These are phyloP conservation scores for Leptura quadrifasciata DNA, from an alignment of 2,888 invertebrate genomes.

Conservation along the genomic window DNA sequence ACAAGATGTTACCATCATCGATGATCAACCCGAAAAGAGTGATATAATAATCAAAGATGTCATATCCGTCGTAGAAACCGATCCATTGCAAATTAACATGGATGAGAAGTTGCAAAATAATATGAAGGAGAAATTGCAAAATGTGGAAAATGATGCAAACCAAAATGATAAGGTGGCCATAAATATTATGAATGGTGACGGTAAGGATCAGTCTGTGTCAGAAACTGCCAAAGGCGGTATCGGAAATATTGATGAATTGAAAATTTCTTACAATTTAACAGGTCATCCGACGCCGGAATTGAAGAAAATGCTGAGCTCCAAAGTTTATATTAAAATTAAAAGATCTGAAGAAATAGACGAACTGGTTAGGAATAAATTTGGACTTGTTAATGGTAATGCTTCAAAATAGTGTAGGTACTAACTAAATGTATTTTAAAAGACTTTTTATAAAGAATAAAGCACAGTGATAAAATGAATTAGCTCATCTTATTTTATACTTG, in stretches of 20 bases:
- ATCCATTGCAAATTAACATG: neutral
- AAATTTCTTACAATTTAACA: neutral
- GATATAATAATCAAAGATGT: neutral
- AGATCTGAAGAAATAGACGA: constrained; percentile 57
- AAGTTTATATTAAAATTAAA: constrained; percentile 55
- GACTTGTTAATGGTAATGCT: constrained; percentile 43
- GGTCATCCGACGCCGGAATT: constrained; percentile 49
- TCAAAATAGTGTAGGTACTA: constrained; percentile 38
- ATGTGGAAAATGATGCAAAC: neutral
- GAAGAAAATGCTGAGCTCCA: constrained; percentile 55
- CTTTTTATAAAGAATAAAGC: constrained; percentile 16
- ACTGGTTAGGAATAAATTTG: constrained; percentile 49
- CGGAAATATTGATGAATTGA: neutral
- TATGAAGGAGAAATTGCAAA: neutral
- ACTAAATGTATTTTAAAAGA: constrained; percentile 29
- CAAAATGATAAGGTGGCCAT: neutral
- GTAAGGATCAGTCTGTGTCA: neutral
- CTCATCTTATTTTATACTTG: constrained; percentile 19
- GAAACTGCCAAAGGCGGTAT: neutral
- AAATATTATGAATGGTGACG: neutral
- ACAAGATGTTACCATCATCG: neutral
- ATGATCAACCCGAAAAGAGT: constrained; percentile 27
- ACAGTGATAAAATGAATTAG: constrained; percentile 7
- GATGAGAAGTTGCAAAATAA: neutral
- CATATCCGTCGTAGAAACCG: neutral